These are phyloP conservation scores for Brachyrhaphis roseni DNA, from an alignment of 2,797 vertebrate genomes.

Conservation along the genomic window DNA sequence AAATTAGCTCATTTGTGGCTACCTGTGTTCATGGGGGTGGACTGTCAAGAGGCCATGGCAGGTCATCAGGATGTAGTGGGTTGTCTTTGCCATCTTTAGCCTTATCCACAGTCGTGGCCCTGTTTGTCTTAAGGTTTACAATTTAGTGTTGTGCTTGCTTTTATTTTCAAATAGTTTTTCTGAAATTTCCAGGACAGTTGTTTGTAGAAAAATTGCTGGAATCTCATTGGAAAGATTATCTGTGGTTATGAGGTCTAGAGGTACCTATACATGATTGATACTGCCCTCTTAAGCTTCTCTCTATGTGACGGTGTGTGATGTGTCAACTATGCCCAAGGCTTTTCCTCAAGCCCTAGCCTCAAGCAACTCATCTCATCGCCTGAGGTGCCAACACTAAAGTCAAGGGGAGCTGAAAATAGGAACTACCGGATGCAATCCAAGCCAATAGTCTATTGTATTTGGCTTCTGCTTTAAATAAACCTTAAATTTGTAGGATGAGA, in stretches of 20 bases:
- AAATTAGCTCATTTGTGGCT: slow-evolving; percentile 76
- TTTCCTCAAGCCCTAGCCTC: slow-evolving; percentile 60
- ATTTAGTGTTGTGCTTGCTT: background rate
- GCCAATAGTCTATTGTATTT: slow-evolving; percentile 46
- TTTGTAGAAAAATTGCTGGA: no score
- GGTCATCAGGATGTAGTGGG: slow-evolving; percentile 17
- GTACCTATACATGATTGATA: slow-evolving; percentile 45
- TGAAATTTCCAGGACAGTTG: background rate
- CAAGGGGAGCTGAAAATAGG: slow-evolving; percentile 22
- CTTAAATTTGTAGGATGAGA: slow-evolving; percentile 10
- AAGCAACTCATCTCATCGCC: slow-evolving; percentile 61
- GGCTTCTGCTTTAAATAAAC: slow-evolving; percentile 14
- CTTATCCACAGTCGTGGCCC: background rate
- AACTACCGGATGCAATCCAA: slow-evolving; percentile 45
- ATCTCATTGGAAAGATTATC: slow-evolving; percentile 28
- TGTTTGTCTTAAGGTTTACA: slow-evolving; percentile 6
- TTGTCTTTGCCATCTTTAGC: slow-evolving; percentile 24
- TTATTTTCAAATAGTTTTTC: background rate
- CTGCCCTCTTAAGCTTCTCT: slow-evolving; percentile 4
- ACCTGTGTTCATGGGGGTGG: slow-evolving; percentile 49
- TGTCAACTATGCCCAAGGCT: slow-evolving; percentile 58
- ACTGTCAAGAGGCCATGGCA: slow-evolving; percentile 57
- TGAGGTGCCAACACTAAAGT: slow-evolving; percentile 18
- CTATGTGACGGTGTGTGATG: slow-evolving; percentile 57
- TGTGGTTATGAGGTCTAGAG: slow-evolving; percentile 30